Base-by-base conservation (phyloP, 2,888 invertebrate genomes). In the Azorinus chamasolen region DNA sequence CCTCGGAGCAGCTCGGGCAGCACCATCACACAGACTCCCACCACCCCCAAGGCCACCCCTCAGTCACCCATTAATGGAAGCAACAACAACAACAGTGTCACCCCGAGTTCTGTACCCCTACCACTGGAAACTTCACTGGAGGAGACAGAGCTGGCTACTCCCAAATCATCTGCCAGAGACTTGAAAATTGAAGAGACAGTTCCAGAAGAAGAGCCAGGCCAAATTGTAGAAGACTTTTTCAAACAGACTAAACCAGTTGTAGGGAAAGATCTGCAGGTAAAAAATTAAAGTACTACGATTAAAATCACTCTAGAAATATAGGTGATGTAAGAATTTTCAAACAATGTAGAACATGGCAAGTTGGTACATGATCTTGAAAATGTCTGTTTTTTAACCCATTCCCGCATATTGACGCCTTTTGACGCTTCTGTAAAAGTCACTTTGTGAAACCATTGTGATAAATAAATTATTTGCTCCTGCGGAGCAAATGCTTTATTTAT, bases 41-140 rank as follows among this genome's bases (percentile, higher is more conserved):
- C 78, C 22, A 79, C 78, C 22, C 74, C 72, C 22, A 77, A 77
- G 24, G 63, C 41, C 1, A 74, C 73, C 25, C 65, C 63, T 41
- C 83, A 65, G 51, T 78, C 80, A 10, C 76, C 80, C 20, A 53
- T 65, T 20, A 48, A 41, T 20, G 58, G 24, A 3, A n/a, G n/a
- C n/a, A 20, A 20, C 12, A 54, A 64, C 16, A 53, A 64, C n/a
- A 27, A 57, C 51, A 85, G 86, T 10, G 27, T 81, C 10, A 88
- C 90, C 0, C 89, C 90, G 1, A 79, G 85, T 8, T 88, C 90
- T 16, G 79, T 92, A 10, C 90, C 92, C 3, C 79, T 90, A 12
- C 89, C 91, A 6, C 86, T 89, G 3, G 72, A 85, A 0, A 83
- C 86, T 14, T 75, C 83, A 0, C 74, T 66, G 14, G 90, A 91